phyloP scores from a whole-genome alignment of 2,797 vertebrate genomes.

The Malurus splendens region DNA sequence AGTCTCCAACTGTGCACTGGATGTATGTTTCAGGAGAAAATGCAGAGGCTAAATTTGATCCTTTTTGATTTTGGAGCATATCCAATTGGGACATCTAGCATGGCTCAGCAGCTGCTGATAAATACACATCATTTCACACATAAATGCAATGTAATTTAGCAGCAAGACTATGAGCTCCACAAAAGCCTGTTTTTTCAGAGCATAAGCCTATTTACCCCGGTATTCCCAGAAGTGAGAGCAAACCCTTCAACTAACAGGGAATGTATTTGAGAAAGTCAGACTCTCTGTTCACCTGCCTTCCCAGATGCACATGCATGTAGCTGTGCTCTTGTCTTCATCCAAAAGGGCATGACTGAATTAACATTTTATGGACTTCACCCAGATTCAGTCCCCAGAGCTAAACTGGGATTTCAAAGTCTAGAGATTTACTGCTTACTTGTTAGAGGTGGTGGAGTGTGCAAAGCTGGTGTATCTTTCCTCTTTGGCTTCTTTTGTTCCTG shows the following conservation, averaged over 20 bases:
- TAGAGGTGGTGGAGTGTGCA: constrained; percentile 77
- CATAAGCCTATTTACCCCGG: neutral
- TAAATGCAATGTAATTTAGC: neutral
- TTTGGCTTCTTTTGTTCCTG: constrained; percentile 84
- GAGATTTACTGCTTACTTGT: constrained; percentile 68
- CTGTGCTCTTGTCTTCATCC: neutral
- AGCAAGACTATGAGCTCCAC: neutral
- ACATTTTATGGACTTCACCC: neutral
- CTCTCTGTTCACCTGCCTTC: neutral
- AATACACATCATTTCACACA: neutral
- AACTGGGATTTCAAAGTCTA: neutral
- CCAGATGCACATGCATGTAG: neutral
- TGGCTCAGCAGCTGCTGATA: neutral
- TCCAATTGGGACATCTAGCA: neutral
- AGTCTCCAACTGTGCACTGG: neutral
- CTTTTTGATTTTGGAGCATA: neutral
- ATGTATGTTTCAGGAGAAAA: neutral
- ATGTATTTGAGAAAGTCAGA: neutral
- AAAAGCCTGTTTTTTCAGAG: neutral
- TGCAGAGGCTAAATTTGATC: neutral
- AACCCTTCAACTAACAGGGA: neutral
- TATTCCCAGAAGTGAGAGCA: neutral
- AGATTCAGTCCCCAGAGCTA: neutral
- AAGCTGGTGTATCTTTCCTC: constrained; percentile 85
- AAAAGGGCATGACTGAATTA: neutral